Evolutionary conservation across 2,888 invertebrate genomes (phyloP), one percentile per base, ranked within the genome.

Genomic region (Amiota communis): DNA sequence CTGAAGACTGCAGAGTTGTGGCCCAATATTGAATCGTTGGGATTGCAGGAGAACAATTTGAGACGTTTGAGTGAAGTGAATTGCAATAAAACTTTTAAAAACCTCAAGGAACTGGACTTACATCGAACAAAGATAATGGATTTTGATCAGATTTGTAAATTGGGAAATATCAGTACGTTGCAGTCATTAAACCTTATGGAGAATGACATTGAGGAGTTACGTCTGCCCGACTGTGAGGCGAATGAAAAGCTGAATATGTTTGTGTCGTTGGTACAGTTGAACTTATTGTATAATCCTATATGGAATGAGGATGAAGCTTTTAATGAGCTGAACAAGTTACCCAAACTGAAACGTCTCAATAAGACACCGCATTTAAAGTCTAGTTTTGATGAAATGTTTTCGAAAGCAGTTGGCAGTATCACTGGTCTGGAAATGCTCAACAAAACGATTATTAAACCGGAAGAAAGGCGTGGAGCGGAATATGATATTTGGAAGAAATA

Each of bases 401-500:
- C 97, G 84, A 91, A 95, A 75, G 91, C 97, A 73, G 94, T 96
- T 23, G 97, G 96, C n/a, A 94, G 95, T 88, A 93, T 98, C 85
- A 92, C 91, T 23, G 92, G 92, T 65, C 89, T 98, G 76, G 92
- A 93, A 91, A 92, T 93, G 84, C 89, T 96, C 15, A 96, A 96
- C 90, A 94, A 95, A 51, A 93, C 93, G 1, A 89, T 91, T 78
- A 93, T 97, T 77, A 91, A 91, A 0, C 86, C 91, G 0, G 93
- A 93, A 73, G 93, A 96, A 74, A 92, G 97, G 71, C 92, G 94
- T 77, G 97, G 97, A 2, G 96, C 97, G 0, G 97, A 98, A 85
- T 95, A 96, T 76, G 98, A 98, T 90, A 97, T 98, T 84, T 90
- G 98, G 89, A 97, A 97, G 89, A 92, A 93, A 23, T 94, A 94